Evolutionary conservation across 2,797 vertebrate genomes (phyloP).

Genomic region (Sebastes wilsoni): DNA sequence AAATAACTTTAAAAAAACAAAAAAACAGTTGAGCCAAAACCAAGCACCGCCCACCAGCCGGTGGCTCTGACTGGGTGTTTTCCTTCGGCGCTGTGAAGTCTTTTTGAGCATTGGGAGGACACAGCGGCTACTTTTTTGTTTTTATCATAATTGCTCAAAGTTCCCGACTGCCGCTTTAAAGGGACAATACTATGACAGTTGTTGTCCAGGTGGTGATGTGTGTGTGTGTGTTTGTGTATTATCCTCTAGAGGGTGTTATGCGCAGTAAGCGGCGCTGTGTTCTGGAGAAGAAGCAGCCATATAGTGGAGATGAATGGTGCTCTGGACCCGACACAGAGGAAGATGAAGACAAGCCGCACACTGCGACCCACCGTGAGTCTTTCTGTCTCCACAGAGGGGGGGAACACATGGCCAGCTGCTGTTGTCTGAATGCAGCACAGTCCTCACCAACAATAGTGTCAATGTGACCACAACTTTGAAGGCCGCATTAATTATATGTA

Average conservation of each 20-base stretch:
- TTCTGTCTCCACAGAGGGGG: background rate
- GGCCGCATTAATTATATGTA: background rate
- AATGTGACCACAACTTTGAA: slow-evolving; percentile 8
- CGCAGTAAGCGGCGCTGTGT: slow-evolving; percentile 96
- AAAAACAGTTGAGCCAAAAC: no score
- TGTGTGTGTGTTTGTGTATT: slow-evolving; percentile 34
- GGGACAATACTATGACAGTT: background rate
- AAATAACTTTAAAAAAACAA: no score
- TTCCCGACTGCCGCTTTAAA: no score
- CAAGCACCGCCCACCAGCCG: no score
- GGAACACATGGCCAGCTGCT: background rate
- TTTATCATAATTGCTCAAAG: background rate
- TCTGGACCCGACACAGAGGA: slow-evolving; percentile 96
- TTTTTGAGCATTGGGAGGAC: background rate
- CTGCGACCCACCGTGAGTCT: slow-evolving; percentile 90
- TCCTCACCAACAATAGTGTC: slow-evolving; percentile 3
- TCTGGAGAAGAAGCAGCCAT: slow-evolving; percentile 96
- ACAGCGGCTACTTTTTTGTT: background rate
- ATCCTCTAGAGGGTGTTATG: slow-evolving; percentile 85
- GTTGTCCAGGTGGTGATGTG: slow-evolving; percentile 3
- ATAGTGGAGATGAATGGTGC: slow-evolving; percentile 98
- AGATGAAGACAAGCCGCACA: slow-evolving; percentile 91
- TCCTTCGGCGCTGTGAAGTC: background rate
- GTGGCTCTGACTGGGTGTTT: no score
- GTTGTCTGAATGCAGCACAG: background rate